Base-by-base conservation (phyloP, 2,797 vertebrate genomes). In the Monodelphis domestica region DNA sequence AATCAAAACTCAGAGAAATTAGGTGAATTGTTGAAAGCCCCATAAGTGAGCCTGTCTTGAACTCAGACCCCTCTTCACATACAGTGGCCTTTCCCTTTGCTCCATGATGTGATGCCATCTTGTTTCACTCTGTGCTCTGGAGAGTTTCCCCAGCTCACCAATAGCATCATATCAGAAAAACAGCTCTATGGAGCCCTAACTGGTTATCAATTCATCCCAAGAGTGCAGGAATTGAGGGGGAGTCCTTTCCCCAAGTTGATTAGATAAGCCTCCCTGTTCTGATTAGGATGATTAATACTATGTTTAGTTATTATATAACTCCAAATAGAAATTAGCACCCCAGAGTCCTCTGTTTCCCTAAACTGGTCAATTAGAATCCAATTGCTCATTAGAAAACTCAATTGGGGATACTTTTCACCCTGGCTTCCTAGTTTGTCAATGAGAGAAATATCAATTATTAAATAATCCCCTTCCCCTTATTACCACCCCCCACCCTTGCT, bases 241-340 rank as follows among this genome's bases (percentile, higher is more conserved):
- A 50, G 53, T 88, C 88, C 94, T 88, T 90, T 92, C 55, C 93
- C 95, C 84, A 89, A 94, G 92, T 89, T 94, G 91, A 97, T 94
- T 53, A 95, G 91, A 89, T 92, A 33, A 53, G 88, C 53, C 89
- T 90, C 93, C 53, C 89, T 93, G 59, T 91, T 95, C 84, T 12
- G 0, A 45, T 56, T 89, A 54, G 53, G 50, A 54, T 63, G 38
- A 87, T 93, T 91, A 55, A 53, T 59, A 56, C 53, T 90, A 45
- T 15, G 33, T 38, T 4, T 89, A 88, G 33, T 78, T 53, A 95
- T 89, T 84, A 26, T 59, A 63, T 24, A 92, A 93, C 52, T 84
- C 63, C 59, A 88, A 30, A 52, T 87, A 33, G 53, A 78, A 63
- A 93, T 50, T 6, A 87, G 56, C 89, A 87, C 53, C 91, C n/a